phyloP scores from a whole-genome alignment of 2,113 vertebrate species.

The Chamaea fasciata region DNA sequence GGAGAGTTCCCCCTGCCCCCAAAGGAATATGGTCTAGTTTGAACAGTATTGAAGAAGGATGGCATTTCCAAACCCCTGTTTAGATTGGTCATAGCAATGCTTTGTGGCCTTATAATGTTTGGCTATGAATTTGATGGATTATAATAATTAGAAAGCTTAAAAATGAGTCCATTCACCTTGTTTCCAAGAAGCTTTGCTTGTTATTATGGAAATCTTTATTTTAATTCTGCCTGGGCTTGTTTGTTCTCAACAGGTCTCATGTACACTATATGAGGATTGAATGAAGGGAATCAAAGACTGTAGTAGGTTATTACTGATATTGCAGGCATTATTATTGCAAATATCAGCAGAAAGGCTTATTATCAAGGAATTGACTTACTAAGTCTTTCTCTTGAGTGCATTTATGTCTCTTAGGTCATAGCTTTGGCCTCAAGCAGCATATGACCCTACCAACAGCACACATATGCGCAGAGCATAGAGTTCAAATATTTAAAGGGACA shows the following conservation, averaged over 20 bases:
- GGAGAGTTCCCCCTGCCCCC: neutral
- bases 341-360: conserved; percentile 76
- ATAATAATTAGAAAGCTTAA: neutral
- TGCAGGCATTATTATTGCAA: conserved; percentile 63
- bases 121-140: neutral
- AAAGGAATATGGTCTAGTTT: neutral
- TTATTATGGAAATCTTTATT: conserved; percentile 4
- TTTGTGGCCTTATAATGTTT: neutral
- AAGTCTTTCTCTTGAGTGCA: conserved; percentile 69
- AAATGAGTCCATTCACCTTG: neutral
- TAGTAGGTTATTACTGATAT: conserved; percentile 69
- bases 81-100: neutral
- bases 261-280: conserved; percentile 61
- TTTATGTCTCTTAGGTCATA: conserved; percentile 47
- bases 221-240: conserved; percentile 61
- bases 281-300: conserved; percentile 66
- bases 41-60: neutral
- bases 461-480: neutral
- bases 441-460: conserved; percentile 20
- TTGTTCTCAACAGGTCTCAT: conserved; percentile 71
- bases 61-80: neutral
- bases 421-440: conserved; percentile 47
- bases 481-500: conserved; percentile 52
- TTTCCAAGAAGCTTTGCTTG: neutral
- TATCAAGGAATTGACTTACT: conserved; percentile 47